These are phyloP conservation scores for Cephus runcator DNA, from an alignment of 2,888 invertebrate genomes.

Conservation along the genomic window DNA sequence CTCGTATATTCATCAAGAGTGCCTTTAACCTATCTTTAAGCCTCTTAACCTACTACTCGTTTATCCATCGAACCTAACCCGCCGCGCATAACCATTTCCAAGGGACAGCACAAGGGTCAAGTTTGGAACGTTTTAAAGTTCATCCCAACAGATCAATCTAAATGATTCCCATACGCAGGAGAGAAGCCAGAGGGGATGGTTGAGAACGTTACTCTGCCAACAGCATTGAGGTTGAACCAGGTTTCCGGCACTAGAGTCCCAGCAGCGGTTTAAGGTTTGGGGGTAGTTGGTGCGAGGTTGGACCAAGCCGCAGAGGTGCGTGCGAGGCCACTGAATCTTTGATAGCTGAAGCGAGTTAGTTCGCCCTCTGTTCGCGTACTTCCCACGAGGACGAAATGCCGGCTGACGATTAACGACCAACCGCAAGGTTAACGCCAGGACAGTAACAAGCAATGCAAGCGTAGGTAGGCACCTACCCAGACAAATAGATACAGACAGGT, in stretches of 20 bases:
- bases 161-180: background rate
- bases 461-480: background rate
- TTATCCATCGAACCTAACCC: background rate
- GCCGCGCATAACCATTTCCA: background rate
- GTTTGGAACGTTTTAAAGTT: background rate
- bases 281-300: constrained; percentile 43
- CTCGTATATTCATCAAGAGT: too few relatives aligned
- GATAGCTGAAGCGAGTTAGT: constrained; percentile 49
- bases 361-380: constrained; percentile 35
- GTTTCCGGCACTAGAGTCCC: background rate
- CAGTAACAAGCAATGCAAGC: background rate
- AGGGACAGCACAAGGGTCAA: background rate
- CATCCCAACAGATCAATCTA: background rate
- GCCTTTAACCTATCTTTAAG: too few relatives aligned
- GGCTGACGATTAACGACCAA: constrained; percentile 29
- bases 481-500: background rate
- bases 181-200: background rate
- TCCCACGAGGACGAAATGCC: constrained; percentile 35
- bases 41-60: too few relatives aligned
- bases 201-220: background rate
- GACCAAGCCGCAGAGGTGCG: constrained; percentile 49
- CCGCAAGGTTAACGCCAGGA: constrained; percentile 19
- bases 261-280: constrained; percentile 38
- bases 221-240: background rate
- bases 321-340: constrained; percentile 59